Conservation (phyloP, 1,140 invertebrate genomes). For the Hyles vespertilio region DNA sequence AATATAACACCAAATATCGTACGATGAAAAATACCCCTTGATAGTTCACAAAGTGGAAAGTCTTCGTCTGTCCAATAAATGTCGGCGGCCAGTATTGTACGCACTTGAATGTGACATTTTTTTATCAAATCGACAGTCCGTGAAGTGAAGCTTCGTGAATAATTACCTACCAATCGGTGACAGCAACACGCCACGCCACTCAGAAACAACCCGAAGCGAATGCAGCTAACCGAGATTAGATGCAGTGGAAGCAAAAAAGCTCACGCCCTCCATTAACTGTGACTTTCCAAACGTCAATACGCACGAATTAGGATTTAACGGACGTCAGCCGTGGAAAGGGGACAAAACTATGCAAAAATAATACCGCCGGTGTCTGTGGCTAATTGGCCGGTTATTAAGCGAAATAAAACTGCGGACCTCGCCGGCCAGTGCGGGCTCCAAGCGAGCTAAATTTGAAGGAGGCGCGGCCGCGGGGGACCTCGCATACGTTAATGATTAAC, state of each 20-base stretch:
- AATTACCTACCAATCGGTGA: slow-evolving; percentile 62
- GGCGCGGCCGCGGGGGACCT: slow-evolving; percentile 35
- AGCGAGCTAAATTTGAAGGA: slow-evolving; percentile 47
- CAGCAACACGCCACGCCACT: slow-evolving; percentile 63
- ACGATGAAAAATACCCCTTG: too few relatives aligned
- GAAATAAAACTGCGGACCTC: slow-evolving; percentile 10
- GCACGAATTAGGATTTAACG: slow-evolving; percentile 66
- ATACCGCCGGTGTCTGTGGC: slow-evolving; percentile 26
- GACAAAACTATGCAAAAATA: slow-evolving; percentile 45
- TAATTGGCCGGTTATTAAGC: slow-evolving; percentile 18
- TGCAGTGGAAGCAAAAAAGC: slow-evolving; percentile 54
- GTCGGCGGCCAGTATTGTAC: neutral
- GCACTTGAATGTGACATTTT: slow-evolving; percentile 23
- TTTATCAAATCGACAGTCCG: slow-evolving; percentile 40
- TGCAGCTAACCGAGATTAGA: slow-evolving; percentile 57
- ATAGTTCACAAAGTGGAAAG: too few relatives aligned
- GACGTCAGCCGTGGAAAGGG: slow-evolving; percentile 28
- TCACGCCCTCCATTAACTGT: slow-evolving; percentile 62
- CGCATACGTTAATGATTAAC: slow-evolving; percentile 62
- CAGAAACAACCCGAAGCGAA: slow-evolving; percentile 63
- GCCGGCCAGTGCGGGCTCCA: too few relatives aligned
- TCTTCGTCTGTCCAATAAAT: too few relatives aligned
- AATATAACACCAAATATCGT: too few relatives aligned
- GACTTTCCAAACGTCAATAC: slow-evolving; percentile 69
- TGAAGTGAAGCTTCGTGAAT: slow-evolving; percentile 60